Conservation (phyloP, 2,113 vertebrate species). For the Oenanthe oenanthe region DNA sequence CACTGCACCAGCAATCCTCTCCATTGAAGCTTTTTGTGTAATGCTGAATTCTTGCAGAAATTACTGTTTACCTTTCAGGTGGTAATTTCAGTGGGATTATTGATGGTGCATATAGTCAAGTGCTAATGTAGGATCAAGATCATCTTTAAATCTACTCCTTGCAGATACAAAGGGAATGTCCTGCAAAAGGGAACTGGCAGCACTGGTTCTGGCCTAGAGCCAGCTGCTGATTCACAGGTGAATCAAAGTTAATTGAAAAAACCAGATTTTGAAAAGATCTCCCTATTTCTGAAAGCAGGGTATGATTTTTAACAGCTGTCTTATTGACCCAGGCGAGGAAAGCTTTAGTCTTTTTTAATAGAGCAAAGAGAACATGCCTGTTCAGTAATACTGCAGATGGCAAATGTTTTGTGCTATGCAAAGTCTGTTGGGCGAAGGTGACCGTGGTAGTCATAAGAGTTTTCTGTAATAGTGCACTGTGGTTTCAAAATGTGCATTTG, state of each 20-base stretch:
- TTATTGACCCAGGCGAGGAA: background rate
- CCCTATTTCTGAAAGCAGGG: background rate
- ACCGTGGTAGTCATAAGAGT: background rate
- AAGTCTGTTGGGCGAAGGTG: constrained; percentile 13
- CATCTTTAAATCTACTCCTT: background rate
- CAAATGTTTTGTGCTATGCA: background rate
- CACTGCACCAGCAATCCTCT: background rate
- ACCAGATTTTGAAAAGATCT: background rate
- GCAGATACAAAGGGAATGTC: background rate
- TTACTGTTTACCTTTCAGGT: background rate
- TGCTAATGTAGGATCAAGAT: background rate
- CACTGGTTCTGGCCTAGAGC: background rate
- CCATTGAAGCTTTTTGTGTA: background rate
- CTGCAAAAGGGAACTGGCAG: background rate
- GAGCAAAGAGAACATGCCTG: background rate
- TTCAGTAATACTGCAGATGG: constrained; percentile 31
- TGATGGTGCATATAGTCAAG: background rate
- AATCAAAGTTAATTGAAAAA: constrained; percentile 1
- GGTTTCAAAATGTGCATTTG: constrained; percentile 27
- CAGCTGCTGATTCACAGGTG: background rate
- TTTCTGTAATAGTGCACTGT: background rate
- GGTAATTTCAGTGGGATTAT: background rate
- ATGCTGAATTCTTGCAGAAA: background rate
- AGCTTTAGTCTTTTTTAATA: background rate
- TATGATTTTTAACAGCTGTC: constrained; percentile 32